Conservation (phyloP, 2,888 invertebrate genomes). For the Dioctria rufipes region DNA sequence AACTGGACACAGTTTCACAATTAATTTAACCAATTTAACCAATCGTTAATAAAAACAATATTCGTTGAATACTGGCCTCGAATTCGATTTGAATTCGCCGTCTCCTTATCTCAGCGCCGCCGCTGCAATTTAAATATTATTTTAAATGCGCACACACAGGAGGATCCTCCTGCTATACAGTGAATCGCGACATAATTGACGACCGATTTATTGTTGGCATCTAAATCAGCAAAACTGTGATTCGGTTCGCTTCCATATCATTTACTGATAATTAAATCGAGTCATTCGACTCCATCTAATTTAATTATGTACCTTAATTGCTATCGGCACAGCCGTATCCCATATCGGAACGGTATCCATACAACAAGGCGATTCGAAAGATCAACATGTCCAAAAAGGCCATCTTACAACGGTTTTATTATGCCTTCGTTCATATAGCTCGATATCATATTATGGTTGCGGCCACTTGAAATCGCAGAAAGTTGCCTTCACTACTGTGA, state of each 20-base stretch:
- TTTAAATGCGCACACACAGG: background rate
- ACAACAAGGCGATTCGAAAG: background rate
- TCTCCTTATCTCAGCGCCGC: slow-evolving; percentile 2
- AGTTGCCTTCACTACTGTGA: background rate
- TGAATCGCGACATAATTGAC: slow-evolving; percentile 38
- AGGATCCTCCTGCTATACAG: background rate
- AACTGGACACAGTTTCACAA: slow-evolving; percentile 54
- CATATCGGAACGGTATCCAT: background rate
- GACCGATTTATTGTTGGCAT: slow-evolving; percentile 41
- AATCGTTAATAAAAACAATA: slow-evolving; percentile 9
- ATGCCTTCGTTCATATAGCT: background rate
- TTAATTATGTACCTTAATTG: slow-evolving; percentile 52
- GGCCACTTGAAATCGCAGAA: background rate
- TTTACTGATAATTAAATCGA: slow-evolving; percentile 47
- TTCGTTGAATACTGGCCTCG: background rate
- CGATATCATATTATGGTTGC: background rate
- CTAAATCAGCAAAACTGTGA: slow-evolving; percentile 39
- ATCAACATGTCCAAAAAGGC: slow-evolving; percentile 7
- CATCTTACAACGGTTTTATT: slow-evolving; percentile 30
- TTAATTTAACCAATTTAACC: slow-evolving; percentile 46
- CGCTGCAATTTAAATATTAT: background rate
- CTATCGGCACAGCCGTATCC: slow-evolving; percentile 23
- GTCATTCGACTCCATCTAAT: slow-evolving; percentile 49
- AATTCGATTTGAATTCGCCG: background rate
- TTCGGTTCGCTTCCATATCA: slow-evolving; percentile 47